These are phyloP conservation scores for Takifugu flavidus DNA, from an alignment of 2,113 vertebrate genomes.

Conservation along the genomic window DNA sequence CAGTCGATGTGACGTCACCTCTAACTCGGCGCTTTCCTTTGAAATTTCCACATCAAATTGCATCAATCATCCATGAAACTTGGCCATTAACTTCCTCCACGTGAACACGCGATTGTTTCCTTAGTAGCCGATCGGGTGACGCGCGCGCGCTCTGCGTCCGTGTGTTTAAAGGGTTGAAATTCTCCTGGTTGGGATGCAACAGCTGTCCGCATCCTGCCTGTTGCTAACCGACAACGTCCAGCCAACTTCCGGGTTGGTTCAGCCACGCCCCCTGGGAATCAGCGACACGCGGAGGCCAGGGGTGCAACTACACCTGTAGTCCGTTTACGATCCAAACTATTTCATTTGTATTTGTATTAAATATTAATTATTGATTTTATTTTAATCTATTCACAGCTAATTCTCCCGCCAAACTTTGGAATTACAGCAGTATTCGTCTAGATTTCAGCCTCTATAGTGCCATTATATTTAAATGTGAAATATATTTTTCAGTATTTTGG, in stretches of 20 bases:
- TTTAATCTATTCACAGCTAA: no score
- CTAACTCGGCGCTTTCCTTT: not conserved
- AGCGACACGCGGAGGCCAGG: conserved; percentile 4
- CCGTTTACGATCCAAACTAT: no score
- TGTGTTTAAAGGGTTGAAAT: not conserved
- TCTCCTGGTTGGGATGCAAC: not conserved
- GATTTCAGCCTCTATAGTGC: no score
- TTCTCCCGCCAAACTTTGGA: no score
- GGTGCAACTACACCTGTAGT: conserved; percentile 10
- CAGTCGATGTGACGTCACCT: not conserved
- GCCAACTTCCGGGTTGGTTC: conserved; percentile 19
- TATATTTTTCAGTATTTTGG: no score
- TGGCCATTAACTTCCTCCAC: not conserved
- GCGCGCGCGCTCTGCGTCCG: no score
- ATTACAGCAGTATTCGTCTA: no score
- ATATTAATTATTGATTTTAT: no score
- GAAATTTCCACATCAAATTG: not conserved
- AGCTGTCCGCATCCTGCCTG: conserved; percentile 28
- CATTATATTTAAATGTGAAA: no score
- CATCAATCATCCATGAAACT: not conserved
- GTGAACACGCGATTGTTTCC: not conserved
- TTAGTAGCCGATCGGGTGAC: not conserved
- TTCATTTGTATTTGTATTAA: no score
- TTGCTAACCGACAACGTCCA: conserved; percentile 29
- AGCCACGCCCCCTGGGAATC: fast-evolving